Percentiles rank a stretch among this genome's conserved stretches.
Evolutionary conservation across 2,888 invertebrate genomes (phyloP).

Genomic region (Anoncus sp.): DNA sequence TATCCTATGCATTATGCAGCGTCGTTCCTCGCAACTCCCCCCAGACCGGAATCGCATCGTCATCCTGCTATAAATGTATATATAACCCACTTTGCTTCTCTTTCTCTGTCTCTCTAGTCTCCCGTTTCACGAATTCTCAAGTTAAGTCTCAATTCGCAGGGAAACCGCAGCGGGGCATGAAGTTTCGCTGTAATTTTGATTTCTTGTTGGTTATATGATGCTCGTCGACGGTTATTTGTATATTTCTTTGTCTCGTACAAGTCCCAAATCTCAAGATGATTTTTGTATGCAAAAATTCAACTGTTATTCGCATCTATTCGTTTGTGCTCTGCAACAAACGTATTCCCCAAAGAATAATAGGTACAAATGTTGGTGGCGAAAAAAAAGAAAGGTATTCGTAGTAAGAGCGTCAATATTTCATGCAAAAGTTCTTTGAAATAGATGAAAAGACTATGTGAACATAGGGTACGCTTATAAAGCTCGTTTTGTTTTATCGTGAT

Average conservation of each 20-base stretch:
- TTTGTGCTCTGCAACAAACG: background rate
- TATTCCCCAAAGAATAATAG: background rate
- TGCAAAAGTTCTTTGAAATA: too few species aligned
- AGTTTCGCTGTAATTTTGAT: conserved; percentile 17
- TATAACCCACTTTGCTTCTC: background rate
- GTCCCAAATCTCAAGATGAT: background rate
- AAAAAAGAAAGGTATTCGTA: background rate
- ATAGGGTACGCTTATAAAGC: too few species aligned
- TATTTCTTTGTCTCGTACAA: background rate
- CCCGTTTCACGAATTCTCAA: conserved; percentile 35
- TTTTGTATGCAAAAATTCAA: background rate
- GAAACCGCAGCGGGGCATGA: conserved; percentile 11
- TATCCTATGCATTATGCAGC: conserved; percentile 60
- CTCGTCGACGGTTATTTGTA: background rate
- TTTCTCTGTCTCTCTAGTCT: background rate
- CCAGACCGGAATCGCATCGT: conserved; percentile 28
- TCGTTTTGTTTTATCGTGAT: too few species aligned
- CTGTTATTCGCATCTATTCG: background rate
- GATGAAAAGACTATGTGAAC: too few species aligned
- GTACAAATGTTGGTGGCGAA: background rate
- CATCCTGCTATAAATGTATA: conserved; percentile 2
- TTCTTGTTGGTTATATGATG: background rate
- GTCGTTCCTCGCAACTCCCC: conserved; percentile 37
- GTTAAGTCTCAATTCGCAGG: conserved; percentile 18
- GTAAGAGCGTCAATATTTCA: too few species aligned